Evolutionary conservation across 2,888 invertebrate genomes (phyloP).

Genomic region (Scelioninae gen. 1): DNA sequence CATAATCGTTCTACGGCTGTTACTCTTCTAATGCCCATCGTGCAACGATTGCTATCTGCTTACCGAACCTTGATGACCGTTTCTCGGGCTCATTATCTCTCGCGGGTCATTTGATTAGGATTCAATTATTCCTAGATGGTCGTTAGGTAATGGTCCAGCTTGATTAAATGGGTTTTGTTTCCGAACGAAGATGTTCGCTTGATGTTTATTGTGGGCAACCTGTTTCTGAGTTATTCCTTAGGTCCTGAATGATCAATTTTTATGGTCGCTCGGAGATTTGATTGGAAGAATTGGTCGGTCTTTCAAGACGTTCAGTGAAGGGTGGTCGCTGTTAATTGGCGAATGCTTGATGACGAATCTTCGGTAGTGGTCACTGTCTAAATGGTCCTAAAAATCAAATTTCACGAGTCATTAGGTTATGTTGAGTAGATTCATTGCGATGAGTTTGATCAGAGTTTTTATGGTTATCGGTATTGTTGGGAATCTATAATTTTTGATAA

Average conservation of each 20-base stretch:
- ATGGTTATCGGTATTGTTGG: no score
- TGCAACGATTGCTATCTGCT: conserved; percentile 8
- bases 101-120: neutral
- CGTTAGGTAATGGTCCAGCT: neutral
- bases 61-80: conserved; percentile 6
- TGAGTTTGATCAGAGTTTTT: no score
- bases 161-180: neutral
- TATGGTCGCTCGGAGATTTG: neutral
- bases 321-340: no score
- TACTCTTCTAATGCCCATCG: conserved; percentile 5
- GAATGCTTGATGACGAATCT: no score
- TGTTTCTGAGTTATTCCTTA: conserved; percentile 10
- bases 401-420: no score
- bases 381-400: no score
- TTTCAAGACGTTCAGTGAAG: no score
- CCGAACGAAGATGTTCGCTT: neutral
- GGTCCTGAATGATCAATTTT: neutral
- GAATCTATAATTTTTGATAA: no score
- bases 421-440: no score
- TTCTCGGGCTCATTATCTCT: conserved; percentile 2
- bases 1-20: conserved; percentile 27
- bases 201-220: conserved; percentile 9
- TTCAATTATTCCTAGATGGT: neutral
- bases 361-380: no score
- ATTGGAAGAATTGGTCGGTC: neutral